phyloP scores from a whole-genome alignment of 2,797 vertebrate genomes.

The Notolabrus celidotus region DNA sequence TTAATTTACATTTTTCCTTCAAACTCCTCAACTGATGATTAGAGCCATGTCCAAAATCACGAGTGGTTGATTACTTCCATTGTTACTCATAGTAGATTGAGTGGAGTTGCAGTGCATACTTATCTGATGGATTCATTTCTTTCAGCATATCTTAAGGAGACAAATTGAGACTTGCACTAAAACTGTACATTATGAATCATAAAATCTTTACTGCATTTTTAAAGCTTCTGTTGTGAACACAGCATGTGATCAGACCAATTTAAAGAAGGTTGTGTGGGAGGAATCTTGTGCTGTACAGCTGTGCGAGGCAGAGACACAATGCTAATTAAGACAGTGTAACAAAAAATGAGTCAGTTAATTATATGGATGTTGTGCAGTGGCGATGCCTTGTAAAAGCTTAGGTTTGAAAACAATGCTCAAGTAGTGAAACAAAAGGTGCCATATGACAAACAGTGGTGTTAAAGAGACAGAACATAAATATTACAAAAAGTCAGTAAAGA shows the following conservation, averaged over 20 bases:
- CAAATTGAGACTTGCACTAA: neutral
- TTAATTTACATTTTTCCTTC: too few species aligned
- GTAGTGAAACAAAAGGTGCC: neutral
- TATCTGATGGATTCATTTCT: too few species aligned
- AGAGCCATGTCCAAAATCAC: too few species aligned
- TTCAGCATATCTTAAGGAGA: neutral
- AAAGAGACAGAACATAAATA: neutral
- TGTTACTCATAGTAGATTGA: too few species aligned
- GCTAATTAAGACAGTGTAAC: neutral
- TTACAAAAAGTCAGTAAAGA: neutral
- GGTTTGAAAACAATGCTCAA: constrained; percentile 2
- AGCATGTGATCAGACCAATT: neutral
- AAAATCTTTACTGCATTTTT: too few species aligned
- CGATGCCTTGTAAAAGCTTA: neutral
- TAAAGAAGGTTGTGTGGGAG: neutral
- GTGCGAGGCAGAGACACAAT: neutral
- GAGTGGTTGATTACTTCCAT: too few species aligned
- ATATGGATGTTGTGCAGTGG: neutral
- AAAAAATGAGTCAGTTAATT: constrained; percentile 15
- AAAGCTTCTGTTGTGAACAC: neutral
- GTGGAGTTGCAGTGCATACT: too few species aligned
- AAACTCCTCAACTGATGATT: too few species aligned
- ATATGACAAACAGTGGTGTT: neutral
- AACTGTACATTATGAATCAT: too few species aligned
- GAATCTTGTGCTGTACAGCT: neutral